Evolutionary conservation across 1,140 invertebrate genomes (phyloP), one percentile per base, ranked within the genome.

Genomic region (Drosophila obscura): DNA sequence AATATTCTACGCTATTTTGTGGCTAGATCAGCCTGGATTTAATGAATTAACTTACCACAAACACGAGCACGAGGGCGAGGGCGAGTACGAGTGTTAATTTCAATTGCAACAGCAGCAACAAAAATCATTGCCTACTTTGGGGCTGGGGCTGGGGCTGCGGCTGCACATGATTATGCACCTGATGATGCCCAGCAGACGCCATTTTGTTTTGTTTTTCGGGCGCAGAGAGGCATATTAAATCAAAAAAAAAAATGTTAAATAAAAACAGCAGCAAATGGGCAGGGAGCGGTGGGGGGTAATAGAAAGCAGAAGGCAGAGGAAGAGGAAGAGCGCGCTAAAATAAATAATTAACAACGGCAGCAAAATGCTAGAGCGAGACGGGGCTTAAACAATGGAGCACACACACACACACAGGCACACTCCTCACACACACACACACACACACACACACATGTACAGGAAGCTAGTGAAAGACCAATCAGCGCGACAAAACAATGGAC

Each of bases 401-500:
- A 59, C 62, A 51, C 59, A 39, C 55, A 63, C 77, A 50, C 44
- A 48, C 43, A 58, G 56, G 26, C 49, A 26, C 57, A 48, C 48
- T 43, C 39, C 67, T 55, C 51, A 28, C 52, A 51, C 56, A 68
- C 51, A 68, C 45, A 63, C 49, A 59, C 46, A 57, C 52, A 53
- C 72, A 61, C 9, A 49, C 9, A 49, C 8, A 19, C 15, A 13
- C 45, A 52, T 48, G 28, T 16, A 59, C 48, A 39, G 35, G 35
- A 66, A 68, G 73, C 59, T 65, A 71, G 73, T 78, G 82, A 88
- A 88, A 87, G 82, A 87, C 82, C 82, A 87, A 87, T 87, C 83
- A 87, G 82, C 82, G 82, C 79, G 82, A 85, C 82, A 85, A 85
- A 87, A 85, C 82, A 85, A 87, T 85, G 66, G 82, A 87, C 82